Base-by-base conservation (phyloP, 2,113 vertebrate genomes). In the Macroglossus sobrinus region DNA sequence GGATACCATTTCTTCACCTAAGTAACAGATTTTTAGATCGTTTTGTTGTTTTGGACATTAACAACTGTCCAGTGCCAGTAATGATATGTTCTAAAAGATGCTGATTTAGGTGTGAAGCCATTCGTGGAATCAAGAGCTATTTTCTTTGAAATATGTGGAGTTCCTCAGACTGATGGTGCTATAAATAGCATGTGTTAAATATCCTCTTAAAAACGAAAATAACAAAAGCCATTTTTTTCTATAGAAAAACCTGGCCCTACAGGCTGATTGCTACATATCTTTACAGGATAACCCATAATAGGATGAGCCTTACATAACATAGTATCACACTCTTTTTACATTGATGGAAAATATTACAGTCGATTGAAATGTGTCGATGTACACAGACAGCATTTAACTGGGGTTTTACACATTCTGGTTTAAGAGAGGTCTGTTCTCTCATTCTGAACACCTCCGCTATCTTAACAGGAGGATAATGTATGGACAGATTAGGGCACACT, bases 101-200 rank as follows among this genome's bases (percentile, higher is more conserved):
- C 14, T 45, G 11, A 43, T 30, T 78, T 84, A 55, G 26, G 82
- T 76, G 35, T 47, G 82, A 89, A 71, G 14, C 22, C 45, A 74
- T 80, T 88, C 63, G 40, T 38, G 55, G 84, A 40, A 53, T 63
- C 89, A 61, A 28, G 94, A 92, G 53, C n/a, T 55, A 66, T 19
- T 89, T 71, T 47, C 86, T 92, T 84, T 91, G 84, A 88, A 92
- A 79, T 68, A 61, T 38, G 10, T 84, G 45, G 38, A 40, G 47
- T 68, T 85, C 71, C 68, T 84, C 38, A 84, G 84, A 59, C 71
- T 76, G 75, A 28, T 16, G 55, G 79, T 88, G 85, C 59, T 79
- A 24, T 61, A 50, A 91, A 91, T 93, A 81, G 40, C 64, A 24
- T 79, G n/a, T 90, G 47, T 85, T 95, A 94, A 72, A 38, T 57